Evolutionary conservation across 2,888 invertebrate species (phyloP).

Genomic region (Drosophila stalkeri): DNA sequence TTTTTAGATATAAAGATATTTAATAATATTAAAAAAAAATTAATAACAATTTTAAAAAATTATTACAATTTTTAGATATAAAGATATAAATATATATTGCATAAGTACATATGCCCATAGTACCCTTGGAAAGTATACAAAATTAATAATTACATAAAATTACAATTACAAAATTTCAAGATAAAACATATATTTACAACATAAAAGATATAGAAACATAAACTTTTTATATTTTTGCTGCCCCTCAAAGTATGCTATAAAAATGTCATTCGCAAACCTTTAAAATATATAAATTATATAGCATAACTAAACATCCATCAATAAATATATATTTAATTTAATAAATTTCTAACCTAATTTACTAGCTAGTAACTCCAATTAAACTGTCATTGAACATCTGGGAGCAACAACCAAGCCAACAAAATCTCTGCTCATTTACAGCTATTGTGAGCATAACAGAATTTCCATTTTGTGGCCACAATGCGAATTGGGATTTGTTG

Average conservation of each 20-base stretch:
- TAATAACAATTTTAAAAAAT: too few species aligned
- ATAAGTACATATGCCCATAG: too few species aligned
- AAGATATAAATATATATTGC: too few species aligned
- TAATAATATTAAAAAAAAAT: too few species aligned
- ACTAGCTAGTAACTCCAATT: background rate
- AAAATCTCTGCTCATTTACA: slow-evolving; percentile 34
- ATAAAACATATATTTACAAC: too few species aligned
- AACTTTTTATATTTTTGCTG: too few species aligned
- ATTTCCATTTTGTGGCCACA: slow-evolving; percentile 16
- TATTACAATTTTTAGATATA: too few species aligned
- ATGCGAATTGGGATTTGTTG: slow-evolving; percentile 29
- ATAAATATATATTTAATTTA: background rate
- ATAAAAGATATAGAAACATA: too few species aligned
- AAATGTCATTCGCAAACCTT: background rate
- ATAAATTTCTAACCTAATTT: rapidly evolving
- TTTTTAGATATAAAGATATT: too few species aligned
- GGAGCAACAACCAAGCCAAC: background rate
- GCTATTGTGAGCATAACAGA: background rate
- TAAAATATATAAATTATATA: background rate
- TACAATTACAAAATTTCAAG: too few species aligned
- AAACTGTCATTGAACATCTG: background rate
- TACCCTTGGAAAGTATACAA: too few species aligned
- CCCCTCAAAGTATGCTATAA: slow-evolving; percentile 9
- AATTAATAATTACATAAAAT: too few species aligned
- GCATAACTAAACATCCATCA: background rate